Evolutionary conservation across 2,797 vertebrate species (phyloP).

Genomic region (Rhynchotus rufescens): DNA sequence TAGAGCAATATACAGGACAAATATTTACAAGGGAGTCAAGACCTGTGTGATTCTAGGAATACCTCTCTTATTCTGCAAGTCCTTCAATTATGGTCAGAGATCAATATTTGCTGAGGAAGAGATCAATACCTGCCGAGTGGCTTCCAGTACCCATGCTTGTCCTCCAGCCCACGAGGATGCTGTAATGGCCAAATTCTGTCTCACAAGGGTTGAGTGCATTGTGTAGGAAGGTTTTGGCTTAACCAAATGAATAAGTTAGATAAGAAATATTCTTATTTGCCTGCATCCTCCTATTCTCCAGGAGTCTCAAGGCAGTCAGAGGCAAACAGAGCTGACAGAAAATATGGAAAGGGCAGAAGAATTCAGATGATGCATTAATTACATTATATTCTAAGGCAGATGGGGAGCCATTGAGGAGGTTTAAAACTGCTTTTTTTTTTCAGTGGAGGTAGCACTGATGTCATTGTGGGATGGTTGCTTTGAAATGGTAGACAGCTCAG

Average conservation of each 20-base stretch:
- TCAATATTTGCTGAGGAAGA: background rate
- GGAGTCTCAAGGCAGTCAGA: background rate
- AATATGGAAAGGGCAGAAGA: background rate
- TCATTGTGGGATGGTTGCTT: background rate
- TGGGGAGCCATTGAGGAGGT: background rate
- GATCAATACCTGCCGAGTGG: background rate
- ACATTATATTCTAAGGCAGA: background rate
- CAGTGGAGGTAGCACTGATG: too few species aligned
- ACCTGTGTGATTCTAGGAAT: background rate
- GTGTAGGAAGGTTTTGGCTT: background rate
- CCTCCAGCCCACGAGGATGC: background rate
- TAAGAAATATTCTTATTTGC: background rate
- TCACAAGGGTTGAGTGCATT: background rate
- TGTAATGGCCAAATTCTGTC: background rate
- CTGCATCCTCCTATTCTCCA: background rate
- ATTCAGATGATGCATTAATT: background rate
- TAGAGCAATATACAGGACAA: background rate
- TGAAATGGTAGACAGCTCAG: background rate
- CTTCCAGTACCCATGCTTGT: background rate
- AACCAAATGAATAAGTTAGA: background rate
- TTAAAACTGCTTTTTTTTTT: background rate
- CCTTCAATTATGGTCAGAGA: background rate
- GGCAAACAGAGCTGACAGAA: background rate
- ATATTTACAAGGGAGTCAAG: background rate
- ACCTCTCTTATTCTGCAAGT: background rate